Percentiles rank a stretch among this genome's conserved stretches.
These are phyloP conservation scores for Seriola aureovittata DNA, from an alignment of 2,113 vertebrate genomes.

Conservation along the genomic window DNA sequence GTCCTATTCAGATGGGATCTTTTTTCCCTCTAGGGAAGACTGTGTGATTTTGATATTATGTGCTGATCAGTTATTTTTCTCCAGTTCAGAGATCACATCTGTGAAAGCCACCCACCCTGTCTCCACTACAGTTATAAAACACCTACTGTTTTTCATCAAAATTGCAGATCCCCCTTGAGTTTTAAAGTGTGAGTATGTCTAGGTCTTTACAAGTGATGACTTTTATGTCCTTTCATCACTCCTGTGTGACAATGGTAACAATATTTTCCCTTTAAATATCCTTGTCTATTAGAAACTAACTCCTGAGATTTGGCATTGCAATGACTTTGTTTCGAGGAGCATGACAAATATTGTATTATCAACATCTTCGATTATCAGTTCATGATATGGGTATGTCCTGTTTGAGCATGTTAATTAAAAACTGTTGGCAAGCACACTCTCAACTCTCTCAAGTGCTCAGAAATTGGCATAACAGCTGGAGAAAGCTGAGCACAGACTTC, in stretches of 20 bases:
- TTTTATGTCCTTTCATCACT: not conserved
- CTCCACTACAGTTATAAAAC: not conserved
- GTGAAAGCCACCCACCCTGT: not conserved
- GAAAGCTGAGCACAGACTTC: not conserved
- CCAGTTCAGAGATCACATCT: not conserved
- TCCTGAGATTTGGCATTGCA: not conserved
- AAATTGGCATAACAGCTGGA: not conserved
- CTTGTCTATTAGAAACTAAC: not conserved
- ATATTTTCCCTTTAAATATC: not conserved
- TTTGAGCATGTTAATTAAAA: constrained; percentile 31
- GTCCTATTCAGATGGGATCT: not conserved
- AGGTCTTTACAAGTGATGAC: not conserved
- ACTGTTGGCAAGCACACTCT: not conserved
- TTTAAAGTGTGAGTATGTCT: not conserved
- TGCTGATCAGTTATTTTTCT: constrained; percentile 3
- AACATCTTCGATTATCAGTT: not conserved
- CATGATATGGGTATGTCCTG: not conserved
- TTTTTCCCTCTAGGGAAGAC: not conserved
- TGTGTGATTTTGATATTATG: not conserved
- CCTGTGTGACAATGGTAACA: not conserved
- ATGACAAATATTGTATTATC: not conserved
- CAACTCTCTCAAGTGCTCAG: not conserved
- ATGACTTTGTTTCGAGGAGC: not conserved
- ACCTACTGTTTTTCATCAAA: not conserved
- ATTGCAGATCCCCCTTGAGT: not conserved